Conservation (phyloP, 2,888 invertebrate species). For the Parnassius glacialis region DNA sequence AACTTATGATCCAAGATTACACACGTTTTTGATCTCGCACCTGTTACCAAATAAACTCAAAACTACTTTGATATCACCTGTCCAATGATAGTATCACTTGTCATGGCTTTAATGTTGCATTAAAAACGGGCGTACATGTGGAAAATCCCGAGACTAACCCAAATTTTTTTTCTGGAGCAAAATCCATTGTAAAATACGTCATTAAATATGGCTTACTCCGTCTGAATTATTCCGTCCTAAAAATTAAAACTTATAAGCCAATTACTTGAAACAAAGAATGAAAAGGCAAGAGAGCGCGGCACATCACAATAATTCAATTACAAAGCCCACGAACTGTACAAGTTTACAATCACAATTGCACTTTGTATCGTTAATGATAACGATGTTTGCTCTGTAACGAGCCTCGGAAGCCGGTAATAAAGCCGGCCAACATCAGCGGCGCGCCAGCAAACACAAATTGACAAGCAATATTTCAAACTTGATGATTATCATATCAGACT, state of each 20-base stretch:
- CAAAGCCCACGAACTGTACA: constrained; percentile 30
- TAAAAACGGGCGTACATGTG: constrained; percentile 25
- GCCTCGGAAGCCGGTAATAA: constrained; percentile 50
- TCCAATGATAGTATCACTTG: constrained; percentile 39
- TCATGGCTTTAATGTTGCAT: constrained; percentile 32
- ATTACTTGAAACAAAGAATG: constrained; percentile 12
- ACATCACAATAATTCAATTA: constrained; percentile 34
- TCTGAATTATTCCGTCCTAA: background rate
- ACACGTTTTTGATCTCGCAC: constrained; percentile 38
- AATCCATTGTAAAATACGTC: background rate
- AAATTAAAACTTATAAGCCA: background rate
- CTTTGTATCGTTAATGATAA: constrained; percentile 39
- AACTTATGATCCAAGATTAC: constrained; percentile 38
- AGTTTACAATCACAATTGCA: constrained; percentile 36
- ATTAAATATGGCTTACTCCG: too few relatives aligned
- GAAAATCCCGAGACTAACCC: constrained; percentile 1
- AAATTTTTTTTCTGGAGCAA: constrained; percentile 10
- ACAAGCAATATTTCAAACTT: constrained; percentile 59
- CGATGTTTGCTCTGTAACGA: constrained; percentile 40
- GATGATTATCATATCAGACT: constrained; percentile 56
- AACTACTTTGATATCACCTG: constrained; percentile 35
- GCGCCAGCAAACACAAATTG: constrained; percentile 54
- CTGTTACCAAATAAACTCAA: constrained; percentile 34
- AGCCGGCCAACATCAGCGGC: constrained; percentile 42
- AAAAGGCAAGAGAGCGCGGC: constrained; percentile 26